Evolutionary conservation across 2,888 invertebrate genomes (phyloP).

Genomic region (Pseudolycoriella hygida): DNA sequence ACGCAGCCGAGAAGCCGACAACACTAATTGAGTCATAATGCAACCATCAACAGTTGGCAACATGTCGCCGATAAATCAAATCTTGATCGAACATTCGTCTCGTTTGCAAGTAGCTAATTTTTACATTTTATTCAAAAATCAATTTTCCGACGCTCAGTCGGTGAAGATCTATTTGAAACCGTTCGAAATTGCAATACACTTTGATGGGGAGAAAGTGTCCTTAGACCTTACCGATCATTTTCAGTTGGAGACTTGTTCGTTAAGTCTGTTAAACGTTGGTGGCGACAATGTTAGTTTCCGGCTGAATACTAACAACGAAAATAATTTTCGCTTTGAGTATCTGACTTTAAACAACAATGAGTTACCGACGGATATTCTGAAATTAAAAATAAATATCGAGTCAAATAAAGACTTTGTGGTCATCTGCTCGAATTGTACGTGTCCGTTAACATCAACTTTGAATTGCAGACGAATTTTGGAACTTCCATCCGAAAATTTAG

Average conservation of each 20-base stretch:
- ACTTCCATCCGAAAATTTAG: slow-evolving; percentile 11
- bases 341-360: neutral
- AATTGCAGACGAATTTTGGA: slow-evolving; percentile 11
- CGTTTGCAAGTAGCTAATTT: slow-evolving; percentile 7
- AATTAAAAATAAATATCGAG: neutral
- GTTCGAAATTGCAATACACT: neutral
- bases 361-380: neutral
- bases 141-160: neutral
- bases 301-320: neutral
- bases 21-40: no score
- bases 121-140: slow-evolving; percentile 5
- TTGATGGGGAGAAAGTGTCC: neutral
- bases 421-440: slow-evolving; percentile 3
- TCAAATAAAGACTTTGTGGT: neutral
- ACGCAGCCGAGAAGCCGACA: no score
- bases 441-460: neutral
- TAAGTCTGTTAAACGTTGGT: slow-evolving; percentile 1
- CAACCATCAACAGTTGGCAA: no score
- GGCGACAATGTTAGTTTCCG: slow-evolving; percentile 3
- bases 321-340: slow-evolving; percentile 1
- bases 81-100: slow-evolving; percentile 6
- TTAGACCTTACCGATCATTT: neutral
- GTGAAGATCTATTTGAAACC: neutral
- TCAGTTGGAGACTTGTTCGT: neutral
- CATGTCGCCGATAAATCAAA: neutral